These are phyloP conservation scores for Clarias platycephalus DNA, from an alignment of 2,797 vertebrate genomes.

Conservation along the genomic window DNA sequence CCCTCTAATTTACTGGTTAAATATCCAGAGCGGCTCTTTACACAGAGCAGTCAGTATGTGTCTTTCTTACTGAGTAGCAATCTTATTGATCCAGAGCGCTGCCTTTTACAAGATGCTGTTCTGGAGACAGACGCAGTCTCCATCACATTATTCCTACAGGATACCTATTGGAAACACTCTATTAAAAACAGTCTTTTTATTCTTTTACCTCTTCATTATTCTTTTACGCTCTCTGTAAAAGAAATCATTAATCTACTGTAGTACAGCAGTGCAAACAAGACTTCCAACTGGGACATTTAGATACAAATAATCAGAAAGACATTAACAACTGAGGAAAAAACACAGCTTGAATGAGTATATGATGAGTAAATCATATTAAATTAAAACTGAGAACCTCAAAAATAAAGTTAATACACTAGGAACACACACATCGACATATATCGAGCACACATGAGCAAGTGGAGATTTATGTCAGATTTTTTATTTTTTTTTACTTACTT, in stretches of 20 bases:
- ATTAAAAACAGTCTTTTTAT: neutral
- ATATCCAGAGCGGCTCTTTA: constrained; percentile 63
- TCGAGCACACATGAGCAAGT: neutral
- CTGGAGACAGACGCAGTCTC: constrained; percentile 62
- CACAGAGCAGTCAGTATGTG: constrained; percentile 65
- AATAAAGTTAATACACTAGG: neutral
- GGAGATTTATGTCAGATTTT: neutral
- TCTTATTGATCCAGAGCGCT: constrained; percentile 62
- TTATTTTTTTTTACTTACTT: neutral
- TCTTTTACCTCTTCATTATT: neutral
- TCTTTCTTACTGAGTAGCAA: constrained; percentile 69
- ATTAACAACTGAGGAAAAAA: constrained; percentile 53
- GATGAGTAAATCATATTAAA: constrained; percentile 58
- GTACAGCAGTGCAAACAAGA: constrained; percentile 25
- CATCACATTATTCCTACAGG: constrained; percentile 52
- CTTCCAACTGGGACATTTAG: constrained; percentile 20
- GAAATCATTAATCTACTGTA: constrained; percentile 15
- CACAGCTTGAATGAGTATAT: constrained; percentile 58
- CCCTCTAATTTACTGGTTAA: constrained; percentile 63
- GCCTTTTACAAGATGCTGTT: constrained; percentile 56
- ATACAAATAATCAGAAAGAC: constrained; percentile 29
- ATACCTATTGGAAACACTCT: constrained; percentile 39
- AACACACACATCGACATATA: neutral
- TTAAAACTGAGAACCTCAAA: constrained; percentile 6
- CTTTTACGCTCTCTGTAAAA: constrained; percentile 5